Base-by-base conservation (phyloP, 2,888 invertebrate genomes). In the Cosmia pyralina region DNA sequence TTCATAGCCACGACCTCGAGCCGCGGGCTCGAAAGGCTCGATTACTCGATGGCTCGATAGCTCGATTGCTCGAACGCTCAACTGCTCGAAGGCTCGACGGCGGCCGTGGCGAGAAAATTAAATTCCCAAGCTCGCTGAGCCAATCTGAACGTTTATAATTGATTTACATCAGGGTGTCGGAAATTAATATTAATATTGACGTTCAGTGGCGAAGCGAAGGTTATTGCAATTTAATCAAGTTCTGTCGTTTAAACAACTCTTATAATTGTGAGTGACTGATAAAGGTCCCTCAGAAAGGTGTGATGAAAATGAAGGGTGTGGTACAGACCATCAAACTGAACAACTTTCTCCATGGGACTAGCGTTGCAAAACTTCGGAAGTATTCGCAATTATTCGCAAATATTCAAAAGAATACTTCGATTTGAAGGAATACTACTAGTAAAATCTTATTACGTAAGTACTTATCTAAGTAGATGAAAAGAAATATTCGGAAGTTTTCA, bases 131-230 rank as follows among this genome's bases (percentile, higher is more conserved):
- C 69, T 28, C 59, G 64, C 38, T 44, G 65, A 72, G 50, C 82
- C 69, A 85, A 81, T 85, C 57, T 71, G 4, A 58, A 58, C 72
- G 66, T 67, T 72, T 66, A 48, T 82, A 82, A 85, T 73, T 69
- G 83, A 82, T 66, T 82, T 69, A 66, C 46, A 15, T 38, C 67
- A 64, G 65, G 69, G 72, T 63, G 67, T 53, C 22, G 69, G 66
- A 57, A 71, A 82, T 82, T 69, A 60, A 74, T 69, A 58, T 48
- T 70, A 79, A 70, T 63, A 64, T 57, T 64, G n/a, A 53, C 48
- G 68, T 0, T 69, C 41, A 38, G 63, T 19, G 41, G 55, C 38
- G 41, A 13, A 48, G 48, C 13, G 34, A 57, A 44, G 59, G 28
- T 55, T 52, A 52, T 19, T 48, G 50, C 19, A n/a, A 81, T 77